Evolutionary conservation across 1,140 invertebrate species (phyloP).

Genomic region (Lucilia sericata): DNA sequence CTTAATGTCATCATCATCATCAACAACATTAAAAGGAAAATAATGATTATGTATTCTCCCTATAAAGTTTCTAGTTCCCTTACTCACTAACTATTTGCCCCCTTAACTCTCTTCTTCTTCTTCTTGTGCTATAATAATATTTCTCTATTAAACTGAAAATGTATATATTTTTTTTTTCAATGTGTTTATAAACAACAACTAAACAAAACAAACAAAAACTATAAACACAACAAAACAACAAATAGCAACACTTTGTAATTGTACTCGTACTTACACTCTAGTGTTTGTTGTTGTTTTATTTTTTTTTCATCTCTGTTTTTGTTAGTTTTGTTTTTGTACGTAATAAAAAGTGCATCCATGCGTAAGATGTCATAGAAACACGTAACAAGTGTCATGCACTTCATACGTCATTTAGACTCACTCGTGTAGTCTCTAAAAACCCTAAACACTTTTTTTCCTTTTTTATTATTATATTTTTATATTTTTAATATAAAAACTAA

Average conservation of each 20-base stretch:
- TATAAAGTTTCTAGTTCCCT: too few relatives aligned
- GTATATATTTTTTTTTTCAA: too few relatives aligned
- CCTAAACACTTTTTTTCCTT: background rate
- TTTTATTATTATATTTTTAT: background rate
- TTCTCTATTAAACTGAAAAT: background rate
- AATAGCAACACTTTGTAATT: background rate
- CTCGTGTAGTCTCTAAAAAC: background rate
- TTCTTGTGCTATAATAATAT: background rate
- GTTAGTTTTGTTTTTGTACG: background rate
- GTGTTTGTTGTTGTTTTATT: background rate
- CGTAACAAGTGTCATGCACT: conserved; percentile 28
- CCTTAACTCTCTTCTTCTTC: background rate
- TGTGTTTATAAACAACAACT: background rate
- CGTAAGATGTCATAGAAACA: conserved; percentile 21
- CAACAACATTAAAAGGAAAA: too few relatives aligned
- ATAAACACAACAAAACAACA: background rate
- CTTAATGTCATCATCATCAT: too few relatives aligned
- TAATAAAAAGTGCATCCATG: conserved; percentile 26
- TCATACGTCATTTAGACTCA: conserved; percentile 26
- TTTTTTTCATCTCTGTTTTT: background rate
- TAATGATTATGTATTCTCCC: too few relatives aligned
- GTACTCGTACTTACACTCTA: too few relatives aligned
- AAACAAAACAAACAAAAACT: background rate
- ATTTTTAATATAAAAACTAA: background rate
- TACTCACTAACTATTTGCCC: too few relatives aligned